Evolutionary conservation across 2,888 invertebrate genomes (phyloP), one percentile per base, ranked within the genome.

Genomic region (Herminia tarsipennalis): DNA sequence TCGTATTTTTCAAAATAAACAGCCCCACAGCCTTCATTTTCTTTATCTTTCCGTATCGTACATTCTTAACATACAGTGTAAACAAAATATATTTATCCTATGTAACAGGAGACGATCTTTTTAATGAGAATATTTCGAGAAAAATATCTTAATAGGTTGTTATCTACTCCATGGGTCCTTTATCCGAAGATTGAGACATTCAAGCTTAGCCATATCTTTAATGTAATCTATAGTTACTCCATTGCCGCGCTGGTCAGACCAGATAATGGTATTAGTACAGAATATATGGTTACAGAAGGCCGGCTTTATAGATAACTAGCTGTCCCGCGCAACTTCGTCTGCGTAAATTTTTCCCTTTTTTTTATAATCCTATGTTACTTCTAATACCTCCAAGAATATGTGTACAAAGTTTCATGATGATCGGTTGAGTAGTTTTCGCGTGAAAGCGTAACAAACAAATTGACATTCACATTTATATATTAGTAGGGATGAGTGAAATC

Each of bases 171-270:
- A 14, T 20, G 5, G 21, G 9, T 3, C 9, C 20, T 29, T 24
- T 24, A 51, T 34, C 45, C 25, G 13, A 30, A 42, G 41, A 62
- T 62, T 38, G 41, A 64, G 49, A 28, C 46, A 46, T 64, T 42
- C 8, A 35, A 44, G 39, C 27, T 20, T 27, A 45, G 47, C 9
- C 38, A 16, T 56, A 60, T 60, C 53, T 60, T 44, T 41, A 60
- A 32, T 42, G 25, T 47, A 33, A 64, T 60, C 53, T 53, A 27
- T 20, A 8, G n/a, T n/a, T n/a, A n/a, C n/a, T n/a, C n/a, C n/a
- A n/a, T n/a, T n/a, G n/a, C n/a, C n/a, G n/a, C n/a, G 29, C 16
- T 25, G 10, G 16, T 16, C 21, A 24, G 10, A 12, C 35, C 42
- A 33, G 37, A 35, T 58, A 56, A 49, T 59, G 8, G 14, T 14